Base-by-base conservation (phyloP, 2,888 invertebrate genomes). In the Acrobeloides nanus region DNA sequence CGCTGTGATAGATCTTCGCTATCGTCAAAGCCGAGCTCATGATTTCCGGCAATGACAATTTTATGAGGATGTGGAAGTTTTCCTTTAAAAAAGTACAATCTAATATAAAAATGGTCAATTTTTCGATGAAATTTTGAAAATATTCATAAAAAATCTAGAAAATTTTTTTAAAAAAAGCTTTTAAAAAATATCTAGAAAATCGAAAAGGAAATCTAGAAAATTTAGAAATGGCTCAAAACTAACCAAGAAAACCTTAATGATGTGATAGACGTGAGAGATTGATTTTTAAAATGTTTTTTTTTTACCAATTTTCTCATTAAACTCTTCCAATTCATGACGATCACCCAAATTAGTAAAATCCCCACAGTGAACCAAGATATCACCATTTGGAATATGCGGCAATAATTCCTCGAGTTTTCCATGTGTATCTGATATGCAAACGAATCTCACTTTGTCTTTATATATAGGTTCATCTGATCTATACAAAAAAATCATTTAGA, bases 361-460 rank as follows among this genome's bases (percentile, higher is more conserved):
- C 3, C 87, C 87, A 21, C 85, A 86, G 75, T 87, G 87, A 47
- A 87, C 81, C 58, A 87, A 83, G 43, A 87, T 81, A 76, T 88
- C 87, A 6, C 87, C 87, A 46, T 80, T 77, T 0, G 87, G 87
- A 57, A 87, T 80, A 82, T 81, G 59, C 81, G 81, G 54, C 34
- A 58, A 38, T 35, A 66, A 52, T 20, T 59, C 46, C 23, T 38
- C 55, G 38, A 69, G 33, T 26, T 59, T 57, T 59, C 82, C 82
- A 74, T 87, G 87, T 0, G 87, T 87, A 69, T 87, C 87, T 53
- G 86, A 86, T 82, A 87, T 84, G 72, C 86, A 86, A 3, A 87
- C 86, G 61, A 87, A 55, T 21, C 60, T 48, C 18, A 64, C 55
- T 12, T 33, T 43, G 40, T 63, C 46, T 12, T 38, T 38, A 25